phyloP scores from a whole-genome alignment of 2,888 invertebrate species.

The Cryptocephalus moraei region DNA sequence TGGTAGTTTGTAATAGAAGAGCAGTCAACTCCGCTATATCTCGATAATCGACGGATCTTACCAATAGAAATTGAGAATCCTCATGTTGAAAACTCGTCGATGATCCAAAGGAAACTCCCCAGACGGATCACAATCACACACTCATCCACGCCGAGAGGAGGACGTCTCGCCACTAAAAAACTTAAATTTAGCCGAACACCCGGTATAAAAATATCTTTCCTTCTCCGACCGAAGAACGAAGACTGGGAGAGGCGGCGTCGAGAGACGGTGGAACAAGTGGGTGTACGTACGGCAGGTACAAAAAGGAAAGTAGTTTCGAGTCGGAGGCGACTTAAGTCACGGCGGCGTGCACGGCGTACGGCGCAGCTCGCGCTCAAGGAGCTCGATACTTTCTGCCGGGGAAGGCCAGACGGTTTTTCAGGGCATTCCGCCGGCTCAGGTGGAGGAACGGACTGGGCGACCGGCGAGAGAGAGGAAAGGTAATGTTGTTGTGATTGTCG shows the following conservation, averaged over 20 bases:
- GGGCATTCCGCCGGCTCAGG: constrained; percentile 26
- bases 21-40: too few relatives aligned
- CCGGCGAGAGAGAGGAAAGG: background rate
- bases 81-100: background rate
- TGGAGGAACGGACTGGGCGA: background rate
- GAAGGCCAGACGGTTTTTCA: constrained; percentile 25
- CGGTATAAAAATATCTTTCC: too few relatives aligned
- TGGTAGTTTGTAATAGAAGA: too few relatives aligned
- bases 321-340: background rate
- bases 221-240: too few relatives aligned
- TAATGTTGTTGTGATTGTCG: too few relatives aligned
- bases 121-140: too few relatives aligned
- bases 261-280: constrained; percentile 3
- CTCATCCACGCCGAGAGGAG: too few relatives aligned
- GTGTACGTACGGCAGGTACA: constrained; percentile 6
- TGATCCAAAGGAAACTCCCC: too few relatives aligned
- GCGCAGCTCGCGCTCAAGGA: background rate
- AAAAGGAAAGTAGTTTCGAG: constrained; percentile 5
- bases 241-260: too few relatives aligned
- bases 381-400: constrained; percentile 27
- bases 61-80: constrained; percentile 1
- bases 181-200: too few relatives aligned
- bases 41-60: background rate
- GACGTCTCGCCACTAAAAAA: too few relatives aligned
- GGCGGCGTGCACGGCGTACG: constrained; percentile 13